phyloP scores from a whole-genome alignment of 2,888 invertebrate species.

The Desoria tigrina region DNA sequence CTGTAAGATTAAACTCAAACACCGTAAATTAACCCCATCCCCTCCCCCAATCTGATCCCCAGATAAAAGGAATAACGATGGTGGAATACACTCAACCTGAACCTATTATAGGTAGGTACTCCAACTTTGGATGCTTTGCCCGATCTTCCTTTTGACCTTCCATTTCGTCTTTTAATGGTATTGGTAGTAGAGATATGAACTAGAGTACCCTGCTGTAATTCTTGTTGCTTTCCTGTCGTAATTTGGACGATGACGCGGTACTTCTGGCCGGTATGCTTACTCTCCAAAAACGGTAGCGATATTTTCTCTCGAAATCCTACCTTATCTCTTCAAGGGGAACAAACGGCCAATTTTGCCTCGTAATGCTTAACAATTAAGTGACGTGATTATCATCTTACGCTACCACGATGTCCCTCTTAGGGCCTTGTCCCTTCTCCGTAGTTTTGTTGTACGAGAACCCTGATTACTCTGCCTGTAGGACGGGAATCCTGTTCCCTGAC shows the following conservation, averaged over 20 bases:
- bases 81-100: neutral
- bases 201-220: neutral
- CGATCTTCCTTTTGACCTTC: neutral
- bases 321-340: neutral
- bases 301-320: neutral
- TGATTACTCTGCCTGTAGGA: slow-evolving; percentile 1
- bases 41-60: neutral
- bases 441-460: neutral
- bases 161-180: neutral
- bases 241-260: slow-evolving; percentile 3
- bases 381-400: slow-evolving; percentile 34
- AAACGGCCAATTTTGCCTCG: slow-evolving; percentile 2
- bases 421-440: slow-evolving; percentile 10
- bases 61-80: neutral
- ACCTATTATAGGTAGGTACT: neutral
- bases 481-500: neutral
- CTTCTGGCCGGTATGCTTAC: slow-evolving; percentile 1
- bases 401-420: slow-evolving; percentile 26
- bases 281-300: neutral
- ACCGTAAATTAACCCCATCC: neutral
- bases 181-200: neutral
- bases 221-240: neutral
- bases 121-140: slow-evolving; percentile 1
- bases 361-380: neutral
- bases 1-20: too few relatives aligned